Evolutionary conservation across 1,140 invertebrate genomes (phyloP), one percentile per base, ranked within the genome.

Genomic region (Calosoma granatense): DNA sequence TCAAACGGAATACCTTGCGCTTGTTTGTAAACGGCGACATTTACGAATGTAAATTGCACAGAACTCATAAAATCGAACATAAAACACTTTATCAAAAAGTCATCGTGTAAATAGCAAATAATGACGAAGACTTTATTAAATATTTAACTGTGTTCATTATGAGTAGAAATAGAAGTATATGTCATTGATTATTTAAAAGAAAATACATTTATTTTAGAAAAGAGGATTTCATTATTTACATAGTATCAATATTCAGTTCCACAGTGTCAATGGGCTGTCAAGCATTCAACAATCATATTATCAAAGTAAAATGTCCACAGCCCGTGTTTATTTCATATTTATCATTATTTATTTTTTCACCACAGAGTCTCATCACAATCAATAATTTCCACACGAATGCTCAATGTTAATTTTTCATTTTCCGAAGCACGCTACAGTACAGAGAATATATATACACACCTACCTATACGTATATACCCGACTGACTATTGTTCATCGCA

Each of bases 51-150:
- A 17, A 47, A 47, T 17, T 47, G 17, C 41, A 12, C 6, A 17
- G 41, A 47, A 47, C 3, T 17, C 9, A 17, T 17, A 47, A 47
- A 47, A 47, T 47, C 41, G 17, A 47, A 47, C n/a, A n/a, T n/a
- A n/a, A n/a, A n/a, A n/a, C n/a, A 36, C n/a, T 36, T 36, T 36
- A 9, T 36, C 26, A 36, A 36, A n/a, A n/a, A n/a, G n/a, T n/a
- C n/a, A n/a, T n/a, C n/a, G n/a, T n/a, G n/a, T n/a, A n/a, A n/a
- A n/a, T 39, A 47, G 19, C 51, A 51, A 23, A 19, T 51, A 56
- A 54, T 59, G 58, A 59, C 58, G 56, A 59, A 59, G 53, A 51
- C 52, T 60, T 60, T 57, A 57, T 53, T 52, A 36, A 36, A 36
- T n/a, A 36, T 36, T 36, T 36, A 36, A 36, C 6, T 36, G 26